Base-by-base conservation (phyloP, 2,888 invertebrate species). In the Lasius platythorax region DNA sequence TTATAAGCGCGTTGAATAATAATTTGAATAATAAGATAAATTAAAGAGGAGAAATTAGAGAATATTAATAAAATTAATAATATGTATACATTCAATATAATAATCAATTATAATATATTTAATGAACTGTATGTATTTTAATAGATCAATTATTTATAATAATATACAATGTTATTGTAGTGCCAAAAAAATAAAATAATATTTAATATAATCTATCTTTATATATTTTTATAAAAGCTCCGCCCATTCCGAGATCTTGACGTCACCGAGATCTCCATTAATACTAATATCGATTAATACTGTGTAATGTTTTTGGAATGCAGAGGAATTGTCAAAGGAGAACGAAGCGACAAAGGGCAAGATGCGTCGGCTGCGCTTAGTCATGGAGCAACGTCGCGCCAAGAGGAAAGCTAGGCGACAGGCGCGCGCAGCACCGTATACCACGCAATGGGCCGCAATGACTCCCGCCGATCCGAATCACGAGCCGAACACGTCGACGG, bases 341-440 rank as follows among this genome's bases (percentile, higher is more conserved):
- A 98, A 98, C 94, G 96, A 96, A 90, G 97, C 97, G 91, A 97
- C 98, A 9, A 97, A 98, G 92, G 97, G 97, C 90, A 99, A 99
- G 95, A 96, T 99, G 95, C 98, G 98, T 93, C 98, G 98, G 89
- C 95, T 99, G 78, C 97, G 98, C 89, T 96, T 98, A 89, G 98
- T 98, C 83, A 98, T 99, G 98, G 98, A 98, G 91, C 98, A 99
- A 95, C 96, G 98, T 92, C 97, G 98, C 88, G 97, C 95, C 58
- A 95, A 96, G 64, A 95, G 96, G 67, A 95, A 95, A 90, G 96
- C 98, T 88, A 96, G 98, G 85, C 96, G 98, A 76, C 97, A 98
- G 92, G 98, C 97, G 64, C 96, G 98, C 93, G 96, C 96, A 3
- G 95, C 96, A 72, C 98, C 98, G 11, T 98, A 98, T 91, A 95